A percentile compares a stretch with the other conserved stretches of the same genome.
Conservation (phyloP, 35 echinoderm and acorn worm species). For the Hemicentrotus pulcherrimus region DNA sequence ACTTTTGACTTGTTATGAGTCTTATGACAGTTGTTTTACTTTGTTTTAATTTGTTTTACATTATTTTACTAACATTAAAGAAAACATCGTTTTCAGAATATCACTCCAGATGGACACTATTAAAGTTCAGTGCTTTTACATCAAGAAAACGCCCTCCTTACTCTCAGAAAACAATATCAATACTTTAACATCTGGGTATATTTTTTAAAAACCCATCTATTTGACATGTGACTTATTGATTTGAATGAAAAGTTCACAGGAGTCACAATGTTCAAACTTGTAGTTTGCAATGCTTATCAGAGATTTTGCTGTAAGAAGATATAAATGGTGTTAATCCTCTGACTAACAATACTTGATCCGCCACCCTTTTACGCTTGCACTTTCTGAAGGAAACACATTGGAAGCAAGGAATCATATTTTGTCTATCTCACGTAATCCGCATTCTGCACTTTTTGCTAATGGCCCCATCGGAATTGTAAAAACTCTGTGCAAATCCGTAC, state of each 20-base stretch:
- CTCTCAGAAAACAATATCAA: too few species aligned
- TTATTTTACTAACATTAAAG: too few species aligned
- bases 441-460: neutral
- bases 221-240: neutral
- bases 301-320: neutral
- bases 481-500: constrained; percentile 10
- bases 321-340: neutral
- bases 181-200: too few species aligned
- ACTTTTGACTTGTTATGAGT: too few species aligned
- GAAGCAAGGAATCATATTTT: neutral
- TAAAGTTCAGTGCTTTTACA: too few species aligned
- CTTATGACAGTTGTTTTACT: too few species aligned
- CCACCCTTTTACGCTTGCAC: neutral
- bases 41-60: too few species aligned
- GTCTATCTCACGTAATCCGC: neutral
- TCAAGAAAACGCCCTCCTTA: too few species aligned
- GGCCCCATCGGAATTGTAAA: constrained; percentile 1
- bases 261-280: neutral
- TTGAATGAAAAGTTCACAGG: too few species aligned
- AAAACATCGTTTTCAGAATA: too few species aligned
- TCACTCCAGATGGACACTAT: too few species aligned
- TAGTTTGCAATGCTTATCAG: neutral
- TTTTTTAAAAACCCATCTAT: neutral
- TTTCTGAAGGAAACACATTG: neutral
- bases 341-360: neutral